Evolutionary conservation across 2,888 invertebrate genomes (phyloP).

Genomic region (Sphaeridia pumilis): DNA sequence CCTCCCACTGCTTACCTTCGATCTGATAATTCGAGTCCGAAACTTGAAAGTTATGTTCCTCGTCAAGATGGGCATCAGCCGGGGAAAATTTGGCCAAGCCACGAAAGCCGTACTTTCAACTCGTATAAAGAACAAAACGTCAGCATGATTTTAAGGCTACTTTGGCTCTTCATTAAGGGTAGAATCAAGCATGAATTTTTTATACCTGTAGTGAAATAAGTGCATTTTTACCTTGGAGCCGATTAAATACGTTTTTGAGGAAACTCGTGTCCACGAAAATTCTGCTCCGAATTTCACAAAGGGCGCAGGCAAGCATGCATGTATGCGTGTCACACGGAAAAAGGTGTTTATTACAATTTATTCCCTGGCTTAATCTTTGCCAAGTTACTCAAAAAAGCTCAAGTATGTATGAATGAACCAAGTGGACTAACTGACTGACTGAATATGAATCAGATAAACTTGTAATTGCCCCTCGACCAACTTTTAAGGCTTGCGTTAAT

Average conservation of each 20-base stretch:
- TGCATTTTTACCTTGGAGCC: neutral
- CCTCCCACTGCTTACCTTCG: too few relatives aligned
- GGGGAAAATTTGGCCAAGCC: too few relatives aligned
- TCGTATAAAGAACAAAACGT: too few relatives aligned
- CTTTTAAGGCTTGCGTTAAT: neutral
- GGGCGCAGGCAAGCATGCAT: neutral
- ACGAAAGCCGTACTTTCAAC: too few relatives aligned
- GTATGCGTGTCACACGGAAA: slow-evolving; percentile 2
- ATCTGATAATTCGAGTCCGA: too few relatives aligned
- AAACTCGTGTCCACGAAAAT: neutral
- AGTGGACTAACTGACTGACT: too few relatives aligned
- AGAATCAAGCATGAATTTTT: too few relatives aligned
- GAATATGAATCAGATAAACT: slow-evolving; percentile 1
- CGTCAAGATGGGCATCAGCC: too few relatives aligned
- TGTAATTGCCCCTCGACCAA: slow-evolving; percentile 1
- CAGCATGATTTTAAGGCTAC: too few relatives aligned
- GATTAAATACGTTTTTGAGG: neutral
- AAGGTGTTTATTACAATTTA: slow-evolving; percentile 2
- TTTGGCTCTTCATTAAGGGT: too few relatives aligned
- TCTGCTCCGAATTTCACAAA: neutral
- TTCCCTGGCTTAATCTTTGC: too few relatives aligned
- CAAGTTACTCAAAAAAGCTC: neutral
- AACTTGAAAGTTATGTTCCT: too few relatives aligned
- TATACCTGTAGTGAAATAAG: neutral
- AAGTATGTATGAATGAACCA: neutral